phyloP scores from a whole-genome alignment of 2,888 invertebrate genomes.

The Pseudococcus longispinus region DNA sequence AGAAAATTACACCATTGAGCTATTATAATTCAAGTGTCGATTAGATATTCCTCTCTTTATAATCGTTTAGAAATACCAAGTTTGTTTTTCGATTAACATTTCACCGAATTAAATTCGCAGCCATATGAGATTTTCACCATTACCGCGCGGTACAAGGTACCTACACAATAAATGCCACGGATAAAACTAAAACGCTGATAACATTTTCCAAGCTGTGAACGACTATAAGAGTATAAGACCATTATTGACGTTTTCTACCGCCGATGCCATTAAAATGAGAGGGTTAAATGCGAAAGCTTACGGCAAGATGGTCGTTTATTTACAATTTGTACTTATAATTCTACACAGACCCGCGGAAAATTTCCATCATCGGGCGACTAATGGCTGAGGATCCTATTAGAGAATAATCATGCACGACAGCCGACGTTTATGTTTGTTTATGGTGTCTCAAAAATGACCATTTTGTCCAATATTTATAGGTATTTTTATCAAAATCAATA shows the following conservation, averaged over 20 bases:
- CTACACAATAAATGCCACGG: not conserved
- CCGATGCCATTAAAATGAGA: not conserved
- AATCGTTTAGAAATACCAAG: not conserved
- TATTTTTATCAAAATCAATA: conserved; percentile 31
- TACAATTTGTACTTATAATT: conserved; percentile 15
- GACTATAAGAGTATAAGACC: not conserved
- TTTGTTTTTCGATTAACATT: not conserved
- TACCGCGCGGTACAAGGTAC: not conserved
- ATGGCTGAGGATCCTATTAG: not conserved
- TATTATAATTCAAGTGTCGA: not conserved
- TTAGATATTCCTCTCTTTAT: not conserved
- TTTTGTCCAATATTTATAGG: not conserved
- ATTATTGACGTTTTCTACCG: not conserved
- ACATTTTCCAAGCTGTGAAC: not conserved
- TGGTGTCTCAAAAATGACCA: not conserved
- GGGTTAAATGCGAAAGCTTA: conserved; percentile 9
- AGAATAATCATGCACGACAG: not conserved
- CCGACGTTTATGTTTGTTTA: not conserved
- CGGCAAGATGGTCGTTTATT: conserved; percentile 14
- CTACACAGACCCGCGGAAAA: not conserved
- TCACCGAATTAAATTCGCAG: not conserved
- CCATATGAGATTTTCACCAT: not conserved
- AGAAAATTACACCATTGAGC: conserved; percentile 10
- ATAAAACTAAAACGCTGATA: not conserved
- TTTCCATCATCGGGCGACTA: not conserved